Evolutionary conservation across 2,888 invertebrate species (phyloP), one percentile per base, ranked within the genome.

Genomic region (Pelosia muscerda): DNA sequence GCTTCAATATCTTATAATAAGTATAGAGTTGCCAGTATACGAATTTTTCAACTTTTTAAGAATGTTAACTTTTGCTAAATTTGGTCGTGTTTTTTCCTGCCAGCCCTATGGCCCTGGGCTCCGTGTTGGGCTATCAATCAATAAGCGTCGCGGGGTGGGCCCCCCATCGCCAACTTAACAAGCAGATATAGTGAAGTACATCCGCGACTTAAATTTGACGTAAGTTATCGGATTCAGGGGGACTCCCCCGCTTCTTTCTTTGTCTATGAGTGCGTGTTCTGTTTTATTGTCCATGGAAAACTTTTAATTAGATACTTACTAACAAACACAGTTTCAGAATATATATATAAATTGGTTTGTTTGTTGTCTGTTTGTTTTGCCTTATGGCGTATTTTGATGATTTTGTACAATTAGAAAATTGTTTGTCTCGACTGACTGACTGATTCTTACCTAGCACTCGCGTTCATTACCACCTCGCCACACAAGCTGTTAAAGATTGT

Each of bases 121-220:
- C 86, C 86, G 87, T 87, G 88, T 85, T 80, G 81, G 83, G 74
- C 84, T 81, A 87, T 90, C 88, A 90, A 90, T 90, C 90, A 90
- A 90, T 90, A 90, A 86, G 78, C 73, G 78, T 74, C 71, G 73
- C 76, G 78, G 83, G 77, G 77, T 77, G 75, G 80, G 66, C 78
- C 67, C 76, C 75, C 79, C 69, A 72, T 77, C 77, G 72, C 86
- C 85, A 87, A 89, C 88, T 87, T 88, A 89, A 90, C 87, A 85
- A 82, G 75, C 83, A 86, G 87, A 88, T 88, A 88, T 85, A 86
- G 82, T 79, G 79, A 87, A 88, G 86, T 84, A 86, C 85, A 89
- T 87, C 87, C 77, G 80, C 82, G 84, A 83, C 85, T 85, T 84
- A 81, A 85, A 85, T 86, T 86, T 82, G 79, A 82, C 80, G 69